Conservation (phyloP, 2,888 invertebrate species). For the Aquatica leii region DNA sequence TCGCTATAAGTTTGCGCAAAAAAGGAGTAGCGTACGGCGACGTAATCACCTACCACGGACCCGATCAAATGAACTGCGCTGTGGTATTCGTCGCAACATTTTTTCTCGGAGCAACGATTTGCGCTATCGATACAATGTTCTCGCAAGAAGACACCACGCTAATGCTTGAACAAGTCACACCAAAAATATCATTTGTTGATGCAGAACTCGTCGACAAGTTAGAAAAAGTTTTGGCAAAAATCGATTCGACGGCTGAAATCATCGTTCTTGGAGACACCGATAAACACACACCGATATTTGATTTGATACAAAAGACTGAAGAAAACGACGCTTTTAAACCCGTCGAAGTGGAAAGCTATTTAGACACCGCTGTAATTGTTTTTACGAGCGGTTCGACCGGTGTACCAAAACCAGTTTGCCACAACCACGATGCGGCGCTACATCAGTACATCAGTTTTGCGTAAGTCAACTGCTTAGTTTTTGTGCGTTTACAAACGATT, state of each 20-base stretch:
- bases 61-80: slow-evolving; percentile 59
- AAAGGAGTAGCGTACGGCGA: slow-evolving; percentile 59
- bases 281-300: slow-evolving; percentile 36
- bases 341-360: slow-evolving; percentile 18
- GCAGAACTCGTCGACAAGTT: slow-evolving; percentile 32
- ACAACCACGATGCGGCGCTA: slow-evolving; percentile 36
- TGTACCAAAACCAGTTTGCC: slow-evolving; percentile 42
- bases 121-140: slow-evolving; percentile 47
- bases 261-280: slow-evolving; percentile 48
- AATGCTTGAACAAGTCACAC: slow-evolving; percentile 43
- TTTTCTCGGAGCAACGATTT: slow-evolving; percentile 57
- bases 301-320: slow-evolving; percentile 42
- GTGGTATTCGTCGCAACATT: slow-evolving; percentile 62
- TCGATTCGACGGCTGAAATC: slow-evolving; percentile 44
- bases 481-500: not conserved
- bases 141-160: slow-evolving; percentile 40
- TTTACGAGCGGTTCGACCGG: slow-evolving; percentile 47
- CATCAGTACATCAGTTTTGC: not conserved
- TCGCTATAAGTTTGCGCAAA: slow-evolving; percentile 33
- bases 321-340: slow-evolving; percentile 39
- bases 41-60: slow-evolving; percentile 61
- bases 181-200: slow-evolving; percentile 47
- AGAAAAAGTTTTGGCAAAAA: slow-evolving; percentile 38
- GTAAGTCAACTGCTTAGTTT: not conserved
- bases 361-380: slow-evolving; percentile 39